A percentile compares a stretch with the other conserved stretches of the same genome.
Evolutionary conservation across 2,888 invertebrate species (phyloP).

Genomic region (Phalera bucephala): DNA sequence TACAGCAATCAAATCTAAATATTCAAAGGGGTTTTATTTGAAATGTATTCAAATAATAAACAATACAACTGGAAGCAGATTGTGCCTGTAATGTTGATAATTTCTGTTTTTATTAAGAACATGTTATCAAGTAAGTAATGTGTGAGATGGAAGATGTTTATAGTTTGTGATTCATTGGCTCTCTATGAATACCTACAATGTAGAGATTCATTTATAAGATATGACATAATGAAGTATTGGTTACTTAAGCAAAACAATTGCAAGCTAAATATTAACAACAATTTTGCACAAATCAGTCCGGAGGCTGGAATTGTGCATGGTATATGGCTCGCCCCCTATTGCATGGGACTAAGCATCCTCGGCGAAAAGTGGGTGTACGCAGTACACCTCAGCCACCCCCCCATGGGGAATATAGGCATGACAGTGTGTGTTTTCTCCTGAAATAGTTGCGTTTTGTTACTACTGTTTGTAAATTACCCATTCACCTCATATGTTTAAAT

Average conservation of each 20-base stretch:
- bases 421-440: no score
- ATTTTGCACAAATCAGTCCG: no score
- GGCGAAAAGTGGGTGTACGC: no score
- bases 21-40: conserved; percentile 12
- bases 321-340: no score
- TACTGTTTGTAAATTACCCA: no score
- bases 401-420: no score
- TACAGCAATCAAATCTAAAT: conserved; percentile 7
- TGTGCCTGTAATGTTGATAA: conserved; percentile 38
- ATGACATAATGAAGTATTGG: conserved; percentile 19
- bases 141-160: conserved; percentile 53
- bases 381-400: no score
- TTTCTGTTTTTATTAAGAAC: conserved; percentile 54
- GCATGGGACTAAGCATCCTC: no score
- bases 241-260: conserved; percentile 7
- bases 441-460: no score
- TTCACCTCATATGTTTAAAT: no score
- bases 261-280: no score
- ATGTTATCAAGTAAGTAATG: conserved; percentile 52
- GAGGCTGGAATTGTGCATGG: no score
- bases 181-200: conserved; percentile 29
- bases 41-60: conserved; percentile 29
- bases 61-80: conserved; percentile 35
- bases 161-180: conserved; percentile 48
- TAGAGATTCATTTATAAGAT: conserved; percentile 15